Conservation (phyloP, 2,888 invertebrate species). For the Noctua comes region DNA sequence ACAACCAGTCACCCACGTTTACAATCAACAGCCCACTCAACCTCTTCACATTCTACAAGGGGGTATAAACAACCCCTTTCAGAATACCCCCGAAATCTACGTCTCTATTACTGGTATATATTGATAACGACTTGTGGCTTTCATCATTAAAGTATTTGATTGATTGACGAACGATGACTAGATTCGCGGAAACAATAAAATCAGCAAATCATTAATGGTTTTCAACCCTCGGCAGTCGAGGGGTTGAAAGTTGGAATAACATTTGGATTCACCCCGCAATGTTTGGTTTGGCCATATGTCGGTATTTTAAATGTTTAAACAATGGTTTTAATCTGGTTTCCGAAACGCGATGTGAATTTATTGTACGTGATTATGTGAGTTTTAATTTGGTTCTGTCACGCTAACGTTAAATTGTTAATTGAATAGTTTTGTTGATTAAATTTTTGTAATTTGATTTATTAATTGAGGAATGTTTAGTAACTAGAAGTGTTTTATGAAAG, state of each 20-base stretch:
- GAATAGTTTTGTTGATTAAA: constrained; percentile 13
- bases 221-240: constrained; percentile 59
- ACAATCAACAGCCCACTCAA: constrained; percentile 51
- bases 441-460: constrained; percentile 22
- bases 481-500: background rate
- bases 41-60: constrained; percentile 50
- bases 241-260: constrained; percentile 60
- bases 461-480: background rate
- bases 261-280: constrained; percentile 58
- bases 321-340: constrained; percentile 58
- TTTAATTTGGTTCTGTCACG: constrained; percentile 58
- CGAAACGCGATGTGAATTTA: constrained; percentile 58
- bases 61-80: constrained; percentile 46
- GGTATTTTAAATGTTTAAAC: constrained; percentile 64
- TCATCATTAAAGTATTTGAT: constrained; percentile 64
- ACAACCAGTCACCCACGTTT: constrained; percentile 38
- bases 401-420: constrained; percentile 30
- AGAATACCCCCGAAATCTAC: constrained; percentile 43
- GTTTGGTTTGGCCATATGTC: constrained; percentile 67
- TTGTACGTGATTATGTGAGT: constrained; percentile 44
- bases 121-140: constrained; percentile 66
- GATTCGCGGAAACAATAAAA: constrained; percentile 66
- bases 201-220: constrained; percentile 69
- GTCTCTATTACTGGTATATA: constrained; percentile 52
- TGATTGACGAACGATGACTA: constrained; percentile 64